Evolutionary conservation across 2,888 invertebrate species (phyloP), one percentile per base, ranked within the genome.

Genomic region (Leptodirus hochenwartii): DNA sequence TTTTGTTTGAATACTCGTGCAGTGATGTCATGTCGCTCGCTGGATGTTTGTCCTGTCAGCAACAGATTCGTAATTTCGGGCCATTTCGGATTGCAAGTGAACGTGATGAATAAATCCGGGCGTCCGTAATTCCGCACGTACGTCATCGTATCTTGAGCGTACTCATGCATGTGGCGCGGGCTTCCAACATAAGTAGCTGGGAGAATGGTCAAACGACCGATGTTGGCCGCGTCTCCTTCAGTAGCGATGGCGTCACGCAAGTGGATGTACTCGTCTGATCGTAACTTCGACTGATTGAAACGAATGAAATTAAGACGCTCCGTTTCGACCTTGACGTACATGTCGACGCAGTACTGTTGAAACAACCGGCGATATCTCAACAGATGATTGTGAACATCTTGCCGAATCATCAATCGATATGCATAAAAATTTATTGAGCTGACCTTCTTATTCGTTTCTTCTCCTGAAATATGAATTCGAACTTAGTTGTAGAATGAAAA

Each of bases 271-370:
- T 51, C 37, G 37, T 51, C 41, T 15, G 42, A 24, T 26, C 49
- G 42, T 16, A 50, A 34, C 35, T 49, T 42, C n/a, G 25, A 15
- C 37, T 50, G 44, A 32, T 50, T 50, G 10, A 37, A 40, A 23
- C 44, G 31, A 10, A 53, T 38, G 37, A 34, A 53, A 27, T 25
- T 22, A 15, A 53, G 32, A 20, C 49, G 43, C 42, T 52, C 51
- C 4, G 39, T 45, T 36, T 53, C 51, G 8, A 53, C 45, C 44
- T 53, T 53, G 1, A 38, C 50, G 34, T 51, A 54, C 49, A 49
- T 49, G 35, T 54, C 47, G 17, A 53, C 51, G n/a, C 41, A 31
- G 35, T 37, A 53, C 34, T 53, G 51, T 25, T 49, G 42, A 31
- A 44, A 47, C 5, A 53, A 30, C 13, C 34, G 29, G 5, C 47